Conservation (phyloP, 2,797 vertebrate genomes). For the Heterohyrax brucei region DNA sequence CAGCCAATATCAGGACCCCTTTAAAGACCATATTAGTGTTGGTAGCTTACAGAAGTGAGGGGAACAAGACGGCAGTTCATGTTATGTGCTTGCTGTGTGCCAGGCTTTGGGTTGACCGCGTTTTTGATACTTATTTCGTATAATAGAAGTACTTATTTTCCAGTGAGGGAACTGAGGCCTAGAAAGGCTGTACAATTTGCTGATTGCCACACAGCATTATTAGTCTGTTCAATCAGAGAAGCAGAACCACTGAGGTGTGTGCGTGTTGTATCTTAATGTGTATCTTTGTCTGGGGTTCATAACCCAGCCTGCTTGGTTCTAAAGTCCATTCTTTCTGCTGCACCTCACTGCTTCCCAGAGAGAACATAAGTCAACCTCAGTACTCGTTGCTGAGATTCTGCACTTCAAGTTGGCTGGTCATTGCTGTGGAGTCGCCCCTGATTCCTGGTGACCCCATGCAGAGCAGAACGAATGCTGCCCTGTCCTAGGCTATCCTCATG, state of each 20-base stretch:
- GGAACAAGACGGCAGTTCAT: neutral
- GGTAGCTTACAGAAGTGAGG: neutral
- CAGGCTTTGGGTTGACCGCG: neutral
- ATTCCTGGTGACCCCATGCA: neutral
- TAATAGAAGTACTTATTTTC: conserved; percentile 25
- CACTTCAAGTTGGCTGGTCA: neutral
- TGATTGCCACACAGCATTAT: neutral
- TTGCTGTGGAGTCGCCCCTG: neutral
- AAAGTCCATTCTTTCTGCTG: conserved; percentile 53
- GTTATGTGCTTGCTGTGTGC: neutral
- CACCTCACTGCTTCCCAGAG: neutral
- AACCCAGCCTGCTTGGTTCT: conserved; percentile 60
- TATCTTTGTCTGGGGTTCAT: conserved; percentile 12
- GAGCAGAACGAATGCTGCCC: neutral
- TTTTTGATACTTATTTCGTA: conserved; percentile 43
- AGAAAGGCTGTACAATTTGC: neutral
- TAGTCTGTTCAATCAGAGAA: conserved; percentile 18
- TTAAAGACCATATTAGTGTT: neutral
- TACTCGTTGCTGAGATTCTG: conserved; percentile 15
- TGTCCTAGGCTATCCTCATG: neutral
- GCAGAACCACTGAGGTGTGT: neutral
- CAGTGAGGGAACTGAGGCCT: neutral
- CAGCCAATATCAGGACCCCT: neutral
- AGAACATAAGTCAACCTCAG: conserved; percentile 24
- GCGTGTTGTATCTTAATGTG: neutral